phyloP scores from a whole-genome alignment of 2,888 invertebrate genomes.

The Macrophya annulata region DNA sequence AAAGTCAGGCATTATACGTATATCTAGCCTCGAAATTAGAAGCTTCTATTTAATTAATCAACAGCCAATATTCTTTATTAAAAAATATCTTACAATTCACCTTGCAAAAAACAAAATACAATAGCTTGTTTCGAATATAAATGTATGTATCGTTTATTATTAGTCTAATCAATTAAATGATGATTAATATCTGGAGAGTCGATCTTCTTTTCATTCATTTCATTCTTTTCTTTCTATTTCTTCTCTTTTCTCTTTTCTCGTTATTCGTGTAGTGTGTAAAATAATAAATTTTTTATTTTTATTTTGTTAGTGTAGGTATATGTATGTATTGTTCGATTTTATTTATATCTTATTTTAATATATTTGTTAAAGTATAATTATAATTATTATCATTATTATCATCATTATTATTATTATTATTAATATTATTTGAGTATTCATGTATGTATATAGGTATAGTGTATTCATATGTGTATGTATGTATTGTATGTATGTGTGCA shows the following conservation, averaged over 20 bases:
- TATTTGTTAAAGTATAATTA: conserved; percentile 12
- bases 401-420: conserved; percentile 1
- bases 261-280: background rate
- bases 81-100: conserved; percentile 74
- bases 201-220: conserved; percentile 24
- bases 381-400: background rate
- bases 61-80: conserved; percentile 72
- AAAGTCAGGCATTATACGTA: background rate
- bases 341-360: background rate
- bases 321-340: conserved; percentile 1
- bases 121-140: conserved; percentile 54
- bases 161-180: conserved; percentile 45
- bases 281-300: conserved; percentile 44
- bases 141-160: conserved; percentile 43
- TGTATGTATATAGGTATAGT: conserved; percentile 49
- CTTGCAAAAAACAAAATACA: conserved; percentile 66
- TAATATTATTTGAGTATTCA: conserved; percentile 41
- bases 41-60: conserved; percentile 1
- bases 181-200: conserved; percentile 1
- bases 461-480: conserved; percentile 54
- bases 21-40: conserved; percentile 27
- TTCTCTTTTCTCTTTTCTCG: conserved; percentile 13
- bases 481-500: conserved; percentile 61
- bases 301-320: conserved; percentile 55
- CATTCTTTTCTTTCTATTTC: conserved; percentile 8